Base-by-base conservation (phyloP, 37 sponge, comb jelly and placozoan species). In the Theonella swinhoei region DNA sequence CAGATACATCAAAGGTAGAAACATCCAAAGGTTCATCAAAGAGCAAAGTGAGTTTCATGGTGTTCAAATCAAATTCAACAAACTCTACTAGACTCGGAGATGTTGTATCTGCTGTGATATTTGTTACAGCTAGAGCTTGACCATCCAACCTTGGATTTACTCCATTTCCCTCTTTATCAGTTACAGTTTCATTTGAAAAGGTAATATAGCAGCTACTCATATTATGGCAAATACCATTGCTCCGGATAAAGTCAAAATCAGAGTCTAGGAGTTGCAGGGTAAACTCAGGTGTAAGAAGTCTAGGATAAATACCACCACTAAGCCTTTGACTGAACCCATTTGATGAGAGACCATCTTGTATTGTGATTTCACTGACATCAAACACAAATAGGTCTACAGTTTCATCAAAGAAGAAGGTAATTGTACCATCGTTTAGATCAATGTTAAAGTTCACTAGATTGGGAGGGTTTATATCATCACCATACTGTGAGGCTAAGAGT, bases 11-110 rank as follows among this genome's bases (percentile, higher is more conserved):
- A 40, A 96, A 76, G 25, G 65, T 87, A 39, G 85, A 54, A 23
- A 62, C 33, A 72, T 88, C 80, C 7, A 96, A 89, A 34, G 94
- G 83, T 79, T 96, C 94, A 75, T 75, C 69, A 59, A 96, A 96
- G 23, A 72, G 83, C 33, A 96, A 68, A 31, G 60, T 83, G 0
- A 94, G 42, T 40, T 84, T 74, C 64, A 79, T 64, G 4, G 58
- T 83, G 66, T 85, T 85, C 39, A 96, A 75, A 68, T 96, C 83
- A 20, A 96, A 87, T 9, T 58, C 41, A 23, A 91, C 77, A 80
- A 96, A 96, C 41, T 89, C 91, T 20, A 85, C 78, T 25, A 96
- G 72, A 4, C 41, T 20, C 34, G 96, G 96, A 58, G 75, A 35
- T 25, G 78, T 80, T 22, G 74, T 90, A 61, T 96, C 96, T 35